phyloP scores from a whole-genome alignment of 1,140 invertebrate species.

The Apis mellifera region DNA sequence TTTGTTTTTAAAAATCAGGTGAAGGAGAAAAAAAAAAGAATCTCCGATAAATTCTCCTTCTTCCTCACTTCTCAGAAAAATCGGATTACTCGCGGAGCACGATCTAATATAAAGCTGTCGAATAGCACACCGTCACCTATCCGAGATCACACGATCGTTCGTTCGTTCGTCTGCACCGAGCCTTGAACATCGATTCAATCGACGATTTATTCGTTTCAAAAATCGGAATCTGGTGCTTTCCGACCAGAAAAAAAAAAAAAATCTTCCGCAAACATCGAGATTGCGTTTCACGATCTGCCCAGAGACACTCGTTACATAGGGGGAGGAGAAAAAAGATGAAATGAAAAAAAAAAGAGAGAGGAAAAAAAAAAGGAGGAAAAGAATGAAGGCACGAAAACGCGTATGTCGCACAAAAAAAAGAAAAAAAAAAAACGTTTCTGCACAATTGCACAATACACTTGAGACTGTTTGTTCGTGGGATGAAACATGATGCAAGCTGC shows the following conservation, averaged over 20 bases:
- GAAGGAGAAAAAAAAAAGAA: too few species aligned
- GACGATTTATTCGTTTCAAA: neutral
- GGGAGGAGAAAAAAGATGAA: too few species aligned
- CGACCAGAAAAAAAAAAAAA: neutral
- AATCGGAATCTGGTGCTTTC: neutral
- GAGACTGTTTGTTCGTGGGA: constrained; percentile 64
- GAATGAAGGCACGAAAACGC: constrained; percentile 49
- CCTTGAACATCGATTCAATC: neutral
- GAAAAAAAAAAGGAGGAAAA: neutral
- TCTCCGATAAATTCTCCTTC: too few species aligned
- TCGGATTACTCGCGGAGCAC: too few species aligned
- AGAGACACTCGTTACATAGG: too few species aligned
- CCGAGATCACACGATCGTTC: too few species aligned
- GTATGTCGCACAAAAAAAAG: constrained; percentile 51
- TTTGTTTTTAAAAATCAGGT: too few species aligned
- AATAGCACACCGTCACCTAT: too few species aligned
- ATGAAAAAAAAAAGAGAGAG: too few species aligned
- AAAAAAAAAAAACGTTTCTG: constrained; percentile 38
- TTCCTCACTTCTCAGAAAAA: too few species aligned
- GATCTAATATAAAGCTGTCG: too few species aligned
- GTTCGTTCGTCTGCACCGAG: neutral
- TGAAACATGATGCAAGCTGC: constrained; percentile 65
- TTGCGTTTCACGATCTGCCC: constrained; percentile 1
- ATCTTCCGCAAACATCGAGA: neutral
- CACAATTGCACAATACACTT: constrained; percentile 61